Evolutionary conservation across 2,797 vertebrate species (phyloP).

Genomic region (Myiotriccus ornatus): DNA sequence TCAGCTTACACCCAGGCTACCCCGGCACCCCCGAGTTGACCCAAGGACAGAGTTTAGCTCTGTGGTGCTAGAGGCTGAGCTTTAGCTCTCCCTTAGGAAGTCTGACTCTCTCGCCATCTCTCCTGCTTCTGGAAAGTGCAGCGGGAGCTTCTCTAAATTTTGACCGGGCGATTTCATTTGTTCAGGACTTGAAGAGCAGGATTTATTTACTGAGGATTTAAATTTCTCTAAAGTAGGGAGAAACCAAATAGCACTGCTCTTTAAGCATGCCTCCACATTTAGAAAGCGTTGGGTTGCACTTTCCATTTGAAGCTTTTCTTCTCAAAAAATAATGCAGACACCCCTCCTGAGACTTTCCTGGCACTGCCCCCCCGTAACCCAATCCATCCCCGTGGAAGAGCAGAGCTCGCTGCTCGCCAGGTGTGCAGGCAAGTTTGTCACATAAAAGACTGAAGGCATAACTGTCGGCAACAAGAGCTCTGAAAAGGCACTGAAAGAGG

Average conservation of each 20-base stretch:
- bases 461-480: slow-evolving; percentile 23
- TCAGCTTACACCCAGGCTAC: not conserved
- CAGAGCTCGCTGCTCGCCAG: slow-evolving; percentile 29
- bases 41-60: not conserved
- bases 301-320: slow-evolving; percentile 69
- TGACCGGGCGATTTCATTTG: slow-evolving; percentile 45
- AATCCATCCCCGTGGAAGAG: not conserved
- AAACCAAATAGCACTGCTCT: slow-evolving; percentile 57
- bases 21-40: not conserved
- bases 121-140: not conserved
- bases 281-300: slow-evolving; percentile 69
- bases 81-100: not conserved
- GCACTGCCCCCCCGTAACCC: slow-evolving; percentile 52
- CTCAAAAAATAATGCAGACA: slow-evolving; percentile 61
- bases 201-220: slow-evolving; percentile 65
- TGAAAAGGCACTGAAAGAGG: not conserved
- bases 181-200: slow-evolving; percentile 46
- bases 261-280: slow-evolving; percentile 51
- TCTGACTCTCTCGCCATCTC: not conserved
- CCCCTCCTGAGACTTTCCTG: slow-evolving; percentile 40
- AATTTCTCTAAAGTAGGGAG: slow-evolving; percentile 59
- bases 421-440: slow-evolving; percentile 58
- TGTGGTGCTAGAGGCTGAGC: not conserved
- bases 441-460: slow-evolving; percentile 28
- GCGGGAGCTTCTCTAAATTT: slow-evolving; percentile 18